Evolutionary conservation across 2,113 vertebrate species (phyloP), one percentile per base, ranked within the genome.

Genomic region (Sylvicapra grimmia): DNA sequence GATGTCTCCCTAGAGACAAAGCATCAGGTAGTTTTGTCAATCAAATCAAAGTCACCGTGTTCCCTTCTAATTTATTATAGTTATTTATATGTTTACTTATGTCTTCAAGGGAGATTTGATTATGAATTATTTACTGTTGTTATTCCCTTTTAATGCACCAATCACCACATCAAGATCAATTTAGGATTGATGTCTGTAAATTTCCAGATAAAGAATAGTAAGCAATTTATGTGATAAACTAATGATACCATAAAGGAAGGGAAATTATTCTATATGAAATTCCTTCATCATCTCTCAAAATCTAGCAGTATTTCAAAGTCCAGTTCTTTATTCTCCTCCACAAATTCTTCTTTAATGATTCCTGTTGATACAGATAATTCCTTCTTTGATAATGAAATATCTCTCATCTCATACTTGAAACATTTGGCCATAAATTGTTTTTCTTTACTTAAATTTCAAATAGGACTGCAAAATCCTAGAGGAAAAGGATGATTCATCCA

Each of bases 81-180:
- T 95, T 98, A 98, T 98, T 98, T 98, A 97, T 97, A 90, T 98
- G 98, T 98, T 98, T 98, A 98, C 98, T 97, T 97, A 90, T 80
- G 93, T 93, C 97, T 98, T 97, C 94, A 97, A 97, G 95, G 90
- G 95, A 97, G 97, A 98, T 98, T 94, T 97, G 98, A 98, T 98
- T 98, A 98, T 98, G 98, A 97, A 98, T 98, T 98, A 98, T 98
- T 98, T 98, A 98, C 98, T 98, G 98, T 98, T 98, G 97, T 97
- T 97, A 98, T 97, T 97, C 96, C 95, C 87, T 97, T 96, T 84
- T 97, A 97, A 97, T 92, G 96, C 90, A 96, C 97, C 98, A 98
- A 98, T 98, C 98, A 97, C 98, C 59, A 93, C 92, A 95, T 90
- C 3, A 10, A 96, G 97, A 93, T 95, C 98, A 98, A 98, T 98